Conservation (phyloP, 2,888 invertebrate species). For the Nipponacmea schrenckii region DNA sequence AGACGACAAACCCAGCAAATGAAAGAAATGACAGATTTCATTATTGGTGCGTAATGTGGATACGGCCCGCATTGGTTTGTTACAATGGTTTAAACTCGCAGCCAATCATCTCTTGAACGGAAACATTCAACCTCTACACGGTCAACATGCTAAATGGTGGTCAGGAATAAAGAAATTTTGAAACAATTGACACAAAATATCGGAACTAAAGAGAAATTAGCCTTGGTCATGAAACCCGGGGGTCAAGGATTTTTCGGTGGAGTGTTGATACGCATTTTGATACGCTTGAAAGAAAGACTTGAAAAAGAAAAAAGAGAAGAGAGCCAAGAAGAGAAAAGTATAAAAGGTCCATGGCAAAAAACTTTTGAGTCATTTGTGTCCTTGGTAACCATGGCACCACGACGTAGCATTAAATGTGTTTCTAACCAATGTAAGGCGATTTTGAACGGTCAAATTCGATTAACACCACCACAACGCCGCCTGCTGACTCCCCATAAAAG, state of each 20-base stretch:
- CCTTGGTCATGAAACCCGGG: too few relatives aligned
- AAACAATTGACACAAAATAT: not conserved
- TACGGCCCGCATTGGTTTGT: too few relatives aligned
- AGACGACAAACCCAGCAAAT: not conserved
- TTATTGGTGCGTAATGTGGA: not conserved
- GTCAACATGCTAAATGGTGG: too few relatives aligned
- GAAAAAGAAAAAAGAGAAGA: not conserved
- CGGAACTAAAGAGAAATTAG: not conserved
- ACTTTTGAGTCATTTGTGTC: too few relatives aligned
- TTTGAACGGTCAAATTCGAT: too few relatives aligned
- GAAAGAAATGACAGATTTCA: not conserved
- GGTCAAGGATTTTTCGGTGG: not conserved
- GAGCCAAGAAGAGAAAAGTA: too few relatives aligned
- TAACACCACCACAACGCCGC: fast-evolving
- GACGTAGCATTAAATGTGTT: too few relatives aligned
- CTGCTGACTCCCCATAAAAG: too few relatives aligned
- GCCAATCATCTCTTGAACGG: not conserved
- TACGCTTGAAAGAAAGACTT: not conserved
- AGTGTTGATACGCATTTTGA: not conserved
- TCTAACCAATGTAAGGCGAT: not conserved
- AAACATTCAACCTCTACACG: not conserved
- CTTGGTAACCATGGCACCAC: too few relatives aligned
- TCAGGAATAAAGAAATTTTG: not conserved
- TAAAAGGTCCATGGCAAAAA: too few relatives aligned
- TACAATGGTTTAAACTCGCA: not conserved